Evolutionary conservation across 2,888 invertebrate species (phyloP).

Genomic region (Muschampia plurimacula): DNA sequence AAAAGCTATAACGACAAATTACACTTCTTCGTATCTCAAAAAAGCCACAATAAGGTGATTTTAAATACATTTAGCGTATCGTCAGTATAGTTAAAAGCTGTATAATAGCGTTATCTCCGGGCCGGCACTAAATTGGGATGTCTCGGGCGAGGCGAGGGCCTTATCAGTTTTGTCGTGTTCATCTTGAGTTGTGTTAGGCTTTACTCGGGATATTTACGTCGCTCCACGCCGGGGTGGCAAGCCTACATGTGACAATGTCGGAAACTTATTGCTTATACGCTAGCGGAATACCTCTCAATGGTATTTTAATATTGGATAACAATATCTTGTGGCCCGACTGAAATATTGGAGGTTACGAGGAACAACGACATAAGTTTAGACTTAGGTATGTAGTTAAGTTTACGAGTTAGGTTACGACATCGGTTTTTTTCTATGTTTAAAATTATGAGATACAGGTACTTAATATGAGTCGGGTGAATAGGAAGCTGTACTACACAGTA

Average conservation of each 20-base stretch:
- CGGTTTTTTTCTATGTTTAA: not conserved
- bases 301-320: slow-evolving; percentile 50
- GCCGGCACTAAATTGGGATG: slow-evolving; percentile 85
- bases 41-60: slow-evolving; percentile 73
- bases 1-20: slow-evolving; percentile 42
- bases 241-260: slow-evolving; percentile 75
- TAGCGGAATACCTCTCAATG: slow-evolving; percentile 50
- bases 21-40: slow-evolving; percentile 60
- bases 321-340: slow-evolving; percentile 40
- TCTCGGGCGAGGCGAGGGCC: slow-evolving; percentile 75
- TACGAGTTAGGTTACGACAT: not conserved
- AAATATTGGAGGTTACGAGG: slow-evolving; percentile 33
- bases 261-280: slow-evolving; percentile 69
- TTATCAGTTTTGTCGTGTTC: slow-evolving; percentile 85
- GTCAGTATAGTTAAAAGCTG: slow-evolving; percentile 84
- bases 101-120: slow-evolving; percentile 84
- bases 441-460: not conserved
- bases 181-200: slow-evolving; percentile 85
- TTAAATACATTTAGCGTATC: slow-evolving; percentile 83
- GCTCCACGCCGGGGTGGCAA: slow-evolving; percentile 66
- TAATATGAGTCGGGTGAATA: not conserved
- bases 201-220: slow-evolving; percentile 81
- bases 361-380: slow-evolving; percentile 21
- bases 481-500: slow-evolving; percentile 12
- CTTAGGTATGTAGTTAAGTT: slow-evolving; percentile 15